Conservation (phyloP, 2,888 invertebrate species). For the Agrotis segetum region DNA sequence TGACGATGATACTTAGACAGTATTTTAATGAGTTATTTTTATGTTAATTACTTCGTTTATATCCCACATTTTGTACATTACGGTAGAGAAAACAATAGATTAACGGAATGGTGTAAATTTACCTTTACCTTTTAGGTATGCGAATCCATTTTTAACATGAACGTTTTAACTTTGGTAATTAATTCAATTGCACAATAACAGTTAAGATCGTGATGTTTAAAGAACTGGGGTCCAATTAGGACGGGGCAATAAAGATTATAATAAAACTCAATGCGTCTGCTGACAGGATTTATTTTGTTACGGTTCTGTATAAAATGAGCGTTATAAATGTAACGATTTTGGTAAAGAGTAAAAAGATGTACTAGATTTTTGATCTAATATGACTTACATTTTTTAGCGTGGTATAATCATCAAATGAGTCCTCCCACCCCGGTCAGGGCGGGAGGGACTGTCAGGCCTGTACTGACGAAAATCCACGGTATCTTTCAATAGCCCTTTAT, state of each 20-base stretch:
- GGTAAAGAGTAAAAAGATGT: background rate
- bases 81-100: too few relatives aligned
- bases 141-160: constrained; percentile 22
- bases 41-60: constrained; percentile 7
- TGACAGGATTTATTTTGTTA: constrained; percentile 52
- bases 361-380: background rate
- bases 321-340: constrained; percentile 24
- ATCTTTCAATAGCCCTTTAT: too few relatives aligned
- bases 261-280: constrained; percentile 58
- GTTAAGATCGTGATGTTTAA: constrained; percentile 51
- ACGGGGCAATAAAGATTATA: constrained; percentile 55
- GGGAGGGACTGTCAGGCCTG: too few relatives aligned
- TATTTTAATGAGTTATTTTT: constrained; percentile 20
- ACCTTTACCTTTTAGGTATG: background rate
- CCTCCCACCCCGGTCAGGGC: too few relatives aligned
- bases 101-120: too few relatives aligned
- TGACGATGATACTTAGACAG: constrained; percentile 33
- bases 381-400: too few relatives aligned
- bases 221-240: constrained; percentile 56
- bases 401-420: too few relatives aligned
- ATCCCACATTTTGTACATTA: background rate
- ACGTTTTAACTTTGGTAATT: constrained; percentile 45
- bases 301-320: constrained; percentile 42
- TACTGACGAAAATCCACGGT: too few relatives aligned
- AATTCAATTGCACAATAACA: constrained; percentile 53